A percentile compares a stretch with the other conserved stretches of the same genome.
phyloP scores from a whole-genome alignment of 2,888 invertebrate genomes.

The Ellobium chinense region DNA sequence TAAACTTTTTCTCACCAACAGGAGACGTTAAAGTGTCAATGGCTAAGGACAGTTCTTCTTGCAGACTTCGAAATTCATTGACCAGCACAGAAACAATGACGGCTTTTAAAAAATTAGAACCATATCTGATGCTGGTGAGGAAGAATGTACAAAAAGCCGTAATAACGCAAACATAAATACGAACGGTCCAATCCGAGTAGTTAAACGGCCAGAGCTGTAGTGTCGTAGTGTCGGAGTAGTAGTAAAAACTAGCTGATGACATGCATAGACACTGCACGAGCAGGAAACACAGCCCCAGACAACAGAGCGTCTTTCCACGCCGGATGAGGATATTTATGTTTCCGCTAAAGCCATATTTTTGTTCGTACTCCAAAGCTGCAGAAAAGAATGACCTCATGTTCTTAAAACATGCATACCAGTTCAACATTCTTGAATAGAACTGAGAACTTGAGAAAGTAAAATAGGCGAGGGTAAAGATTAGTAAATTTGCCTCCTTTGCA shows the following conservation, averaged over 20 bases:
- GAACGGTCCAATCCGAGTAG: neutral
- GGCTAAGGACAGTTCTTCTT: neutral
- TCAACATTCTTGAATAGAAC: slow-evolving; percentile 9
- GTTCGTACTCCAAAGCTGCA: slow-evolving; percentile 5
- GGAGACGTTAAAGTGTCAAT: neutral
- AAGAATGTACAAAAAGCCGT: slow-evolving; percentile 24
- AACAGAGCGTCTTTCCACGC: neutral
- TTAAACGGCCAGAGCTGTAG: slow-evolving; percentile 32
- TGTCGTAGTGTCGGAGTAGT: neutral
- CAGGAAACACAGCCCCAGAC: slow-evolving; percentile 8
- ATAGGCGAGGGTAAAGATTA: slow-evolving; percentile 16
- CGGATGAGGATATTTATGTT: neutral
- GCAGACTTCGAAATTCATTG: slow-evolving; percentile 11
- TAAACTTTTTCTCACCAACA: neutral
- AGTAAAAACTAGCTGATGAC: slow-evolving; percentile 17
- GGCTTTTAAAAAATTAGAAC: slow-evolving; percentile 24
- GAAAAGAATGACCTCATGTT: slow-evolving; percentile 10
- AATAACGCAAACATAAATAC: neutral
- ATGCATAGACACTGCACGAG: neutral
- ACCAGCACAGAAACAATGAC: neutral
- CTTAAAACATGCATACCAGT: slow-evolving; percentile 3
- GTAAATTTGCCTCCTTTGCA: neutral
- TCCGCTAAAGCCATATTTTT: slow-evolving; percentile 12
- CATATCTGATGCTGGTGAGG: slow-evolving; percentile 11
- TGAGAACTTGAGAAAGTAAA: slow-evolving; percentile 7